Evolutionary conservation across 2,888 invertebrate species (phyloP).

Genomic region (Hypena proboscidalis): DNA sequence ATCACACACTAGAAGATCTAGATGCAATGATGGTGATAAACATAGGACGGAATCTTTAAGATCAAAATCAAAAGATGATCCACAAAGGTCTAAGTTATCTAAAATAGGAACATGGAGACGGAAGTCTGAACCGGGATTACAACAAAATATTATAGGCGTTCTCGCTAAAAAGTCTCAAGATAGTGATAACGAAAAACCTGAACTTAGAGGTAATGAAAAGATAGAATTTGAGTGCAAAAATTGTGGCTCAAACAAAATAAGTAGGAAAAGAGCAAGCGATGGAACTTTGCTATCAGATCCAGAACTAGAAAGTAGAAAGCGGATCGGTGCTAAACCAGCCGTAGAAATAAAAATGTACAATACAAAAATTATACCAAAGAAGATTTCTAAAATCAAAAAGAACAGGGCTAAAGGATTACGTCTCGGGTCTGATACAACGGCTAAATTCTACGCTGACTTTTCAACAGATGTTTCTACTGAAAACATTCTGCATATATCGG

Average conservation of each 20-base stretch:
- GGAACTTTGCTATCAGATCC: slow-evolving; percentile 67
- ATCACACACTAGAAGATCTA: slow-evolving; percentile 64
- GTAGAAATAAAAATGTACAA: slow-evolving; percentile 87
- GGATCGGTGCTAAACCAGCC: slow-evolving; percentile 58
- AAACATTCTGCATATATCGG: slow-evolving; percentile 86
- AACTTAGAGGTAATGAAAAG: slow-evolving; percentile 69
- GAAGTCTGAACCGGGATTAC: slow-evolving; percentile 89
- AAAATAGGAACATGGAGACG: slow-evolving; percentile 88
- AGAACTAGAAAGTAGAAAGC: slow-evolving; percentile 66
- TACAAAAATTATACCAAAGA: slow-evolving; percentile 89
- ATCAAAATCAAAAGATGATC: slow-evolving; percentile 81
- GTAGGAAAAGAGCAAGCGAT: slow-evolving; percentile 62
- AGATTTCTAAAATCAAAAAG: slow-evolving; percentile 89
- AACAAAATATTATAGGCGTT: slow-evolving; percentile 66
- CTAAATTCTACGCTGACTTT: slow-evolving; percentile 88
- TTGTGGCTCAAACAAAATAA: slow-evolving; percentile 77
- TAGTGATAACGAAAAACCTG: slow-evolving; percentile 67
- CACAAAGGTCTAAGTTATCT: slow-evolving; percentile 75
- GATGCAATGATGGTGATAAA: slow-evolving; percentile 69
- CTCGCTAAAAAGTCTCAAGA: slow-evolving; percentile 68
- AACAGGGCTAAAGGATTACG: slow-evolving; percentile 85
- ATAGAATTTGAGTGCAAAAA: slow-evolving; percentile 80
- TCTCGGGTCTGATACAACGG: slow-evolving; percentile 78
- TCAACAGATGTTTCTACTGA: slow-evolving; percentile 87
- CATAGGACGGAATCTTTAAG: slow-evolving; percentile 73